Evolutionary conservation across 2,888 invertebrate species (phyloP).

Genomic region (Tenthredo distinguenda): DNA sequence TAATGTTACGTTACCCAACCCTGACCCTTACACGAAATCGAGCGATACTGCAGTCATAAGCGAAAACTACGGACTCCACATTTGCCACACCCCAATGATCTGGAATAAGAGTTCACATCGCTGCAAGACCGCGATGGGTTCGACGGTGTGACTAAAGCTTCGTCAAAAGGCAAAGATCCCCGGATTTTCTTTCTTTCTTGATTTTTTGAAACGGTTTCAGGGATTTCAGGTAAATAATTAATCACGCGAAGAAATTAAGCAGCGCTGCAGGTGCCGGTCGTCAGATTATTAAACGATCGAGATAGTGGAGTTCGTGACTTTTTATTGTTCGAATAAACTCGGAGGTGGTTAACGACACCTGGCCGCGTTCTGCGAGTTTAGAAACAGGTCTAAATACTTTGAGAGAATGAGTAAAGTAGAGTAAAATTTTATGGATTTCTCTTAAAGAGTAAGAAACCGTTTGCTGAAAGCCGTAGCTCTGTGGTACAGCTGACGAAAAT

Average conservation of each 20-base stretch:
- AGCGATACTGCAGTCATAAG: constrained; percentile 40
- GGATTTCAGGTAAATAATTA: not conserved
- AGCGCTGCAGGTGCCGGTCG: not conserved
- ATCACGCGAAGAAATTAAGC: not conserved
- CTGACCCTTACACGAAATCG: constrained; percentile 36
- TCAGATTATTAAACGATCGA: not conserved
- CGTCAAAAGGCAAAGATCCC: not conserved
- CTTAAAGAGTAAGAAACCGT: not conserved
- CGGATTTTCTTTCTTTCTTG: not conserved
- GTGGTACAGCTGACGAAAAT: not conserved
- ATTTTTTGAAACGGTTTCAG: not conserved
- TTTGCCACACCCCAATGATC: not conserved
- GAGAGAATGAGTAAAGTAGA: not conserved
- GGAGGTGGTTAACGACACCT: not conserved
- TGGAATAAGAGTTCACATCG: constrained; percentile 1
- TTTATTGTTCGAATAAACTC: not conserved
- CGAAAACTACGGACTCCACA: constrained; percentile 14
- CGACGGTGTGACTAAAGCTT: not conserved
- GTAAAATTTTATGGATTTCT: not conserved
- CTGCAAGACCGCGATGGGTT: not conserved
- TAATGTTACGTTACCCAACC: constrained; percentile 28
- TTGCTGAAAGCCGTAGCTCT: not conserved
- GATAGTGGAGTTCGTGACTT: not conserved
- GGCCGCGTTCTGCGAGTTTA: not conserved
- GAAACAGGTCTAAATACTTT: not conserved